Conservation (phyloP, 2,113 vertebrate genomes). For the Morone chrysops region DNA sequence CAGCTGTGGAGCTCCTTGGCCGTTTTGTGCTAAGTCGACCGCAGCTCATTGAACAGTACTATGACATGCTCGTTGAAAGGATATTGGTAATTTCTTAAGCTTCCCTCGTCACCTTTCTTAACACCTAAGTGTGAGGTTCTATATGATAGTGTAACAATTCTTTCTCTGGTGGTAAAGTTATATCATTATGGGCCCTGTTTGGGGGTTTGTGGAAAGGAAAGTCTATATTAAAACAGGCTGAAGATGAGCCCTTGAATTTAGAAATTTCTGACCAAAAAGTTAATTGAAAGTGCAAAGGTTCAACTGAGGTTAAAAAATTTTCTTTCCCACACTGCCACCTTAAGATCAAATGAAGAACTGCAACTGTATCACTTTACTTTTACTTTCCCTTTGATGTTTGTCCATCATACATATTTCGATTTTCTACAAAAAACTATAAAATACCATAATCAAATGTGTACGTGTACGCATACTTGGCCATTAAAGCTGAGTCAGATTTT, state of each 20-base stretch:
- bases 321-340: conserved; percentile 45
- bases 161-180: neutral
- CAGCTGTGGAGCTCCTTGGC: conserved; percentile 96
- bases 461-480: neutral
- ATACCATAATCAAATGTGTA: too few species aligned
- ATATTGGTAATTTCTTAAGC: conserved; percentile 73
- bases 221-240: neutral
- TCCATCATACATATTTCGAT: neutral
- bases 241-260: neutral
- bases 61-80: conserved; percentile 97
- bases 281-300: conserved; percentile 44
- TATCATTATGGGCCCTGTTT: neutral
- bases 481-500: neutral
- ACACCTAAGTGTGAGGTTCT: neutral
- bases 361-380: neutral
- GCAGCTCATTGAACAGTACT: conserved; percentile 99
- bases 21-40: conserved; percentile 97
- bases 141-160: neutral
- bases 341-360: conserved; percentile 30
- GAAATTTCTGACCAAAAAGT: conserved; percentile 16
- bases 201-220: neutral
- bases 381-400: neutral
- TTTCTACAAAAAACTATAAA: neutral
- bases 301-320: conserved; percentile 37
- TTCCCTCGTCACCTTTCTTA: neutral